Evolutionary conservation across 2,888 invertebrate species (phyloP).

Genomic region (Drosophila paranaensis): DNA sequence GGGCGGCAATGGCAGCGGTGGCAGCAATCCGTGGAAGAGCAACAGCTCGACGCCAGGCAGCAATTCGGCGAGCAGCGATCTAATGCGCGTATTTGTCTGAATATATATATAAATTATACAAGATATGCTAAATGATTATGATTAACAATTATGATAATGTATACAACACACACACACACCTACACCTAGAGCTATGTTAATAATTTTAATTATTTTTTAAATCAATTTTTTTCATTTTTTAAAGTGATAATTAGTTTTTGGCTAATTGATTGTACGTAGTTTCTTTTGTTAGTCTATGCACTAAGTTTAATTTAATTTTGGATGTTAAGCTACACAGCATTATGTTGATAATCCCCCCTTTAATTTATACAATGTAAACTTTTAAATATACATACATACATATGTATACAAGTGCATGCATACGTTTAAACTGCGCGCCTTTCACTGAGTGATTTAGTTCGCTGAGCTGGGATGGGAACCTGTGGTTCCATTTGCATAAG

Average conservation of each 20-base stretch:
- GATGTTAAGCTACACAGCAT: constrained; percentile 51
- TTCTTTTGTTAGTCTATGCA: constrained; percentile 59
- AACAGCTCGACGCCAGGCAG: constrained; percentile 65
- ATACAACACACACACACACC: constrained; percentile 13
- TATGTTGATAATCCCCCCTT: constrained; percentile 48
- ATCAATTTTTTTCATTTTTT: constrained; percentile 61
- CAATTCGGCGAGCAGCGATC: constrained; percentile 63
- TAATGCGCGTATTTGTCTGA: constrained; percentile 80
- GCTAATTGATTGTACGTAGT: constrained; percentile 64
- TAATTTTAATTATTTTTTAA: constrained; percentile 60
- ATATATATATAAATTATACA: constrained; percentile 23
- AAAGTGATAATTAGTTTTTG: constrained; percentile 73
- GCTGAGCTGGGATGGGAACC: neutral
- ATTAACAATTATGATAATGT: constrained; percentile 28
- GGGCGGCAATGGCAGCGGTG: constrained; percentile 43
- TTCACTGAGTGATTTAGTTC: neutral
- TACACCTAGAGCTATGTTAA: constrained; percentile 49
- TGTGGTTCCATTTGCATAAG: neutral
- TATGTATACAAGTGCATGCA: constrained; percentile 47
- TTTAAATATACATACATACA: constrained; percentile 50
- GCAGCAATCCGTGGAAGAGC: constrained; percentile 67
- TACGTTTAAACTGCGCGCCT: constrained; percentile 28
- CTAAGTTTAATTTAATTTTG: constrained; percentile 63
- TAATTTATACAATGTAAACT: constrained; percentile 69
- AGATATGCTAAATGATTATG: constrained; percentile 29